Conservation (phyloP, 2,113 vertebrate genomes). For the Onychostruthus taczanowskii region DNA sequence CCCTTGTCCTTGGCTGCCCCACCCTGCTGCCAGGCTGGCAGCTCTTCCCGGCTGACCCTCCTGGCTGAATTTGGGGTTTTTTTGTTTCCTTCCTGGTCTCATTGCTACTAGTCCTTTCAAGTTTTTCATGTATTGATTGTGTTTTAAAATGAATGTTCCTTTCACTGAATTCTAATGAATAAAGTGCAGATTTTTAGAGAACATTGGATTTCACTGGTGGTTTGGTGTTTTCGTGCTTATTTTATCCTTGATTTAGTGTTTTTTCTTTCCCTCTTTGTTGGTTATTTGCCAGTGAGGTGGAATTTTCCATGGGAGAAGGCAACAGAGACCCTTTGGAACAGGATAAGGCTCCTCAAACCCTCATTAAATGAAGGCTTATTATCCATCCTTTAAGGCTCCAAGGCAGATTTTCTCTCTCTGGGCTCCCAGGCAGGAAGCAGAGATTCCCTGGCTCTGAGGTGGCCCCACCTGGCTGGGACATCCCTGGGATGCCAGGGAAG, state of each 20-base stretch:
- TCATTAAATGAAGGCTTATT: neutral
- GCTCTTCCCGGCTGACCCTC: neutral
- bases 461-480: neutral
- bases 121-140: constrained; percentile 54
- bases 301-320: neutral
- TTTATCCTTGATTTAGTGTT: neutral
- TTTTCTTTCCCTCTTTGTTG: neutral
- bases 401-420: neutral
- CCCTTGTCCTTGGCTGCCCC: neutral
- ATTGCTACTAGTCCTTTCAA: neutral
- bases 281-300: neutral
- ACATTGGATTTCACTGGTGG: neutral
- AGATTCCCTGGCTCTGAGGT: neutral
- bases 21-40: neutral
- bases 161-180: constrained; percentile 59
- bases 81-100: neutral
- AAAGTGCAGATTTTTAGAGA: constrained; percentile 61
- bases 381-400: neutral
- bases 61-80: neutral
- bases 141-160: constrained; percentile 62
- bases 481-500: neutral
- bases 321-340: neutral
- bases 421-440: neutral
- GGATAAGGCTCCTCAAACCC: neutral
- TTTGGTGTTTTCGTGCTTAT: neutral